phyloP scores from a whole-genome alignment of 2,113 vertebrate species.

The Atlantisia rogersi region DNA sequence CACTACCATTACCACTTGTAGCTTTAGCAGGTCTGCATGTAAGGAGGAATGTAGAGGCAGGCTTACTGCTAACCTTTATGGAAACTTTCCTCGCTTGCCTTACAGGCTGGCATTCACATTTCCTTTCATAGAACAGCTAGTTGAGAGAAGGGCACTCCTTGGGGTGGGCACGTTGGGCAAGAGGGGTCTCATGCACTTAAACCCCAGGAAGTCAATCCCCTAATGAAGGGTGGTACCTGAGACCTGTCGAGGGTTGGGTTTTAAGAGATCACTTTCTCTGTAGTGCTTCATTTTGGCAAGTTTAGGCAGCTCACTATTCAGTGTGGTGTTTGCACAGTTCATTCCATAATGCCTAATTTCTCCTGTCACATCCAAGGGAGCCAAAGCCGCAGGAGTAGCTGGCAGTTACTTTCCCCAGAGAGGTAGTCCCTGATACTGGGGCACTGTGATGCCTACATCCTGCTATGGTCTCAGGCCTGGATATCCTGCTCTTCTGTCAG shows the following conservation, averaged over 20 bases:
- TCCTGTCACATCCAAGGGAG: accelerated
- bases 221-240: not conserved
- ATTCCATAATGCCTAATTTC: not conserved
- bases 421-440: not conserved
- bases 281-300: not conserved
- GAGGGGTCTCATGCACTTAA: not conserved
- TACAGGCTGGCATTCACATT: not conserved
- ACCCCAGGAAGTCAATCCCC: accelerated
- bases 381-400: not conserved
- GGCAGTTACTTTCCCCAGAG: not conserved
- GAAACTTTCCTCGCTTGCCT: not conserved
- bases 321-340: not conserved
- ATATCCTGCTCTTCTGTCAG: not conserved
- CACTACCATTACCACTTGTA: not conserved
- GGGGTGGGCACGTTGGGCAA: accelerated
- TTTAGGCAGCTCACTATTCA: not conserved
- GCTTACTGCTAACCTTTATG: not conserved
- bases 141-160: not conserved
- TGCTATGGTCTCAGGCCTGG: accelerated
- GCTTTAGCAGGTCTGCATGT: not conserved
- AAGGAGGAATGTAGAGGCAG: not conserved
- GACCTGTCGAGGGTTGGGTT: not conserved
- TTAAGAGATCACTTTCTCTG: not conserved
- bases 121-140: not conserved
- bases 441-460: not conserved